Base-by-base conservation (phyloP, 2,113 vertebrate genomes). In the Neolamprologus caudopunctatus region DNA sequence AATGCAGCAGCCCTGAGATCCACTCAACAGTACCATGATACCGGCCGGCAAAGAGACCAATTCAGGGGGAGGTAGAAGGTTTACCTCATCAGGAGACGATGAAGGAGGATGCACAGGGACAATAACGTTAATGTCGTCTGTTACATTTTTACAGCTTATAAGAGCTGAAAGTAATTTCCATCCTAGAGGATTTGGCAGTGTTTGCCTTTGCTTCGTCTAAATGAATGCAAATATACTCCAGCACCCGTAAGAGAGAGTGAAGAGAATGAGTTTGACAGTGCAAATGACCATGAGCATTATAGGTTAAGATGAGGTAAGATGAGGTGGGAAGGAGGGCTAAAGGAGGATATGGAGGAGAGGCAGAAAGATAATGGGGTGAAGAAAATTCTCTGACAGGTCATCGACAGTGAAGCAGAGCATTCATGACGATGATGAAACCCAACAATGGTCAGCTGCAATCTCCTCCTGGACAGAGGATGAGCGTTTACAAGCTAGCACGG, bases 361-460 rank as follows among this genome's bases (percentile, higher is more conserved):
- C 63, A 82, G 81, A 83, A 24, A 83, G 61, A 89, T 90, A 88
- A 93, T 81, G 86, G 61, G 84, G 81, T 81, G 81, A 85, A 71
- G 81, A 90, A 87, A 79, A 93, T 81, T 83, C 80, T 81, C 82
- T 53, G 75, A 90, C 89, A 91, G 68, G 83, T 88, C 58, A 89
- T 91, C 85, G 80, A 68, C 82, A 40, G 73, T 4, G 61, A 90
- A 71, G 85, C 58, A 81, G 61, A 2, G 50, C 90, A 71, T 85
- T 91, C 51, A 85, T 80, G 84, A 86, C 4, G 21, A 91, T 93
- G 90, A 93, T 89, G 88, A 93, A 93, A 94, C 86, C 82, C 87
- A 93, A 89, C 89, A 87, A 88, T 87, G 87, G 91, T 92, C 91
- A 89, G 88, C 82, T 89, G 89, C 87, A 94, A 94, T 91, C 87